Conservation (phyloP, 2,888 invertebrate species). For the Trichopria drosophilae region DNA sequence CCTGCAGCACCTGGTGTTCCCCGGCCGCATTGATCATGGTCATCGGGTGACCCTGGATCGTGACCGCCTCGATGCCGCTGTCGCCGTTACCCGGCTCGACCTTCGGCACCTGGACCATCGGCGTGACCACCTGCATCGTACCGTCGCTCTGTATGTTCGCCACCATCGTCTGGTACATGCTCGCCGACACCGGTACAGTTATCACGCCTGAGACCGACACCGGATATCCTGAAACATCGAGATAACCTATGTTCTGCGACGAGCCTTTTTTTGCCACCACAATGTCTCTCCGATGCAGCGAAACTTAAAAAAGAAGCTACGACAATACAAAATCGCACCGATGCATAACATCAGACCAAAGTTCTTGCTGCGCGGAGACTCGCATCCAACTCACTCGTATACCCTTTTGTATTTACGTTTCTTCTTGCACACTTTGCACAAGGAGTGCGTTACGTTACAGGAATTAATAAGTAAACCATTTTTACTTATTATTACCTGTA, state of each 20-base stretch:
- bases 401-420: too few relatives aligned
- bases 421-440: too few relatives aligned
- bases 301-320: background rate
- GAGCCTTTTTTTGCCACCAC: background rate
- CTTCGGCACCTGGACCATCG: constrained; percentile 81
- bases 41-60: constrained; percentile 78
- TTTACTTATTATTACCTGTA: too few relatives aligned
- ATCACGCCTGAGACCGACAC: constrained; percentile 91
- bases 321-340: constrained; percentile 1
- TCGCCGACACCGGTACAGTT: constrained; percentile 90
- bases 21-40: constrained; percentile 70
- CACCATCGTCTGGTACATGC: constrained; percentile 96
- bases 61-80: constrained; percentile 72
- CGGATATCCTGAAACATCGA: constrained; percentile 68
- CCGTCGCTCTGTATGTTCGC: constrained; percentile 86
- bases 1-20: constrained; percentile 80
- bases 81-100: constrained; percentile 77
- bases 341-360: too few relatives aligned
- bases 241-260: constrained; percentile 48
- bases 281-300: too few relatives aligned
- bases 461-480: too few relatives aligned
- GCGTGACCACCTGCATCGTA: constrained; percentile 75
- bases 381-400: too few relatives aligned
- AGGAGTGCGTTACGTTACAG: too few relatives aligned
- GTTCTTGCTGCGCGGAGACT: too few relatives aligned